Evolutionary conservation across 92 coral and sea anemone species (phyloP), one percentile per base, ranked within the genome.

Genomic region (Zoanthus gigantus): DNA sequence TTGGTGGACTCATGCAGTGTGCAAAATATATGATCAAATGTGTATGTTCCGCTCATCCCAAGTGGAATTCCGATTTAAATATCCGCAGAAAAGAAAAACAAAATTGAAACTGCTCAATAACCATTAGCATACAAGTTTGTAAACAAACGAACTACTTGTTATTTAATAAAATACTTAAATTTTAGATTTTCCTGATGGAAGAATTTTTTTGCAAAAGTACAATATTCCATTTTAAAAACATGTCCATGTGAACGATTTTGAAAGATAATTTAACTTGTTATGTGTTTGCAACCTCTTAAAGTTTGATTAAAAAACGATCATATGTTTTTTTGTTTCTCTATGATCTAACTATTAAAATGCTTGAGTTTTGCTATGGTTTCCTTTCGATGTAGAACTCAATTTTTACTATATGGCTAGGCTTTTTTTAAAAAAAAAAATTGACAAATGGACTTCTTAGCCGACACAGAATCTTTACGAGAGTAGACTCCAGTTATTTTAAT

Each of bases 241-340:
- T 17, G 30, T n/a, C 13, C 65, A n/a, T 65, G 34, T 44, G 48
- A 68, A 66, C 12, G 10, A 65, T 47, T 81, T n/a, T 63, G 10
- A 18, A 63, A 63, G 52, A 81, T 47, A 14, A 34, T 17, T 81
- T 66, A 53, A 16, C 8, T 54, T 32, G 45, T 66, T 2, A 69
- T 4, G 85, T 66, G 63, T 81, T 66, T 81, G 75, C 47, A 81
- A 50, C 57, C 85, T 66, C 85, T 81, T 81, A 47, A 81, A 81
- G 74, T 63, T 66, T 81, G 71, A 81, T 81, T 81, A 81, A 71
- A 81, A 81, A 28, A 32, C 74, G 75, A 65, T 67, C 45, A 67
- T 17, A 23, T 15, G 4, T 37, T 67, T 81, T 66, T 30, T 45
- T 66, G 9, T 11, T 50, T 50, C 56, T 7, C 9, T 7, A 50